Evolutionary conservation across 2,888 invertebrate species (phyloP), one percentile per base, ranked within the genome.

Genomic region (Drosophila multiciliata): DNA sequence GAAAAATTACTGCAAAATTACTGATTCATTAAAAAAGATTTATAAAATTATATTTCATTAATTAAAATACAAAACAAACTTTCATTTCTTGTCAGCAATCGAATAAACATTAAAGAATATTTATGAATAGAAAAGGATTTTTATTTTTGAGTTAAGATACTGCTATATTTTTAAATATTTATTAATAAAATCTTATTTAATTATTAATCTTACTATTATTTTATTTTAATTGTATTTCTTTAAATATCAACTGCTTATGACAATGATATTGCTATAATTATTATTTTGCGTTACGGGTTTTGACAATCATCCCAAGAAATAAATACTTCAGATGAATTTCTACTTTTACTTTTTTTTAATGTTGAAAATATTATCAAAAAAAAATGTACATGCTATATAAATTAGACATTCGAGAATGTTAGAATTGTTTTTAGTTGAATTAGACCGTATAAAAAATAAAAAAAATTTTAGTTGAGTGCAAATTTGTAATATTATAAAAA

Each of bases 161-260:
- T 40, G 26, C 11, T 20, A 20, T 17, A 5, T 2, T 5, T 5
- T n/a, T 0, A n/a, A 11, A 40, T 6, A n/a, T n/a, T 42, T 5
- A 35, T 26, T 26, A 26, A 26, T 4, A 26, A 3, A 3, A 3
- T 3, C 3, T 3, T 26, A 20, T n/a, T 11, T 42, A 2, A 20
- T n/a, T 3, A 20, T 0, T 6, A 6, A 2, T 23, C 1, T 1
- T 1, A 1, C 1, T 29, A 29, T 29, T 29, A 29, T 5, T 6
- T 29, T 29, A 1, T 29, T 29, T 1, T 42, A 42, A 6, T 3
- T 40, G 2, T n/a, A n/a, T 2, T 11, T 11, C n/a, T n/a, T 42
- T 2, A 38, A 40, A n/a, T 40, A 11, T 20, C 42, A 20, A 6
- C 11, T 42, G n/a, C 6, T n/a, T n/a, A 5, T 40, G n/a, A 11